Percentiles rank a stretch among this genome's conserved stretches.
Evolutionary conservation across 2,797 vertebrate genomes (phyloP).

Genomic region (Buceros bicornis): DNA sequence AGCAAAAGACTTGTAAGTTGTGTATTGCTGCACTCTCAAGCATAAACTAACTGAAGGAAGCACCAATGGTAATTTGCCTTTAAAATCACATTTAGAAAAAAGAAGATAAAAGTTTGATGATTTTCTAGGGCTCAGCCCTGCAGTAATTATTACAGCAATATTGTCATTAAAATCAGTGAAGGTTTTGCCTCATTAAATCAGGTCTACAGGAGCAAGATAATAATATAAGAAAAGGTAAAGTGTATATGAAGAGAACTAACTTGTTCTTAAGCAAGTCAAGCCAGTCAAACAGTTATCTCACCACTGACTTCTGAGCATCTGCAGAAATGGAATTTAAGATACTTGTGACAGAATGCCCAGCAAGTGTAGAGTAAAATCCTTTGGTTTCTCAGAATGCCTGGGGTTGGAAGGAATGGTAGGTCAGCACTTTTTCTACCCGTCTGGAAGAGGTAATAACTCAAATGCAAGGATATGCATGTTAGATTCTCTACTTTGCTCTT

Average conservation of each 20-base stretch:
- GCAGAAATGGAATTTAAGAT: background rate
- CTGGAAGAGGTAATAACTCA: background rate
- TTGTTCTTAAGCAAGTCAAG: background rate
- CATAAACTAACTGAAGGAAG: background rate
- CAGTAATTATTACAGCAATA: background rate
- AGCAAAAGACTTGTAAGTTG: background rate
- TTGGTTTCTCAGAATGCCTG: background rate
- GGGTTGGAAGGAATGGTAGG: background rate
- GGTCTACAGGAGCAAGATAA: background rate
- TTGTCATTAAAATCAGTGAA: constrained; percentile 26
- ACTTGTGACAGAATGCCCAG: background rate
- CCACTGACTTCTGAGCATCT: background rate
- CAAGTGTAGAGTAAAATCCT: background rate
- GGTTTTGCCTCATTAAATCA: constrained; percentile 23
- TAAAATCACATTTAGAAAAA: background rate
- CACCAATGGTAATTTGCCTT: background rate
- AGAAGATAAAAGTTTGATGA: background rate
- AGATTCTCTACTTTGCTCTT: background rate
- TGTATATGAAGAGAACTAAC: background rate
- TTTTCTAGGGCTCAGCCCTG: background rate
- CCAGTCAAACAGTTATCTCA: background rate
- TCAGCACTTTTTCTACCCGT: background rate
- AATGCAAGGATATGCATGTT: background rate
- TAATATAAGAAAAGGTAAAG: background rate
- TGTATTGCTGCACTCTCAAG: background rate